Evolutionary conservation across 2,888 invertebrate genomes (phyloP).

Genomic region (Cephonodes hylas): DNA sequence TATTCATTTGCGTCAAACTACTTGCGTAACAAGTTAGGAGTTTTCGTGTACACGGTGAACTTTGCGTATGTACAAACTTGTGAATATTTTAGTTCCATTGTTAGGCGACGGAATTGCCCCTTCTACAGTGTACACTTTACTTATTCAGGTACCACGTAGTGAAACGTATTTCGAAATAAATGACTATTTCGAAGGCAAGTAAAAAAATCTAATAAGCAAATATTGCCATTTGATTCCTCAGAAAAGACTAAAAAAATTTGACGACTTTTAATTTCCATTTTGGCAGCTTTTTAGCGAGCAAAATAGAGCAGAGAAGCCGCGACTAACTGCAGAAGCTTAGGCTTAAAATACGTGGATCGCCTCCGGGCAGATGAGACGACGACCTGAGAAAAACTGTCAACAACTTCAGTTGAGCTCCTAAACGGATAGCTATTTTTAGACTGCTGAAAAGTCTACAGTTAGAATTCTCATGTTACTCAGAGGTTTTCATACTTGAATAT

Average conservation of each 20-base stretch:
- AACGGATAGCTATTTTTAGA: background rate
- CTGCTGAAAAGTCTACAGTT: background rate
- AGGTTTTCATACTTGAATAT: background rate
- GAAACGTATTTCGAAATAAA: constrained; percentile 1
- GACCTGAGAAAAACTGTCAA: background rate
- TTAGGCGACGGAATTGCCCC: constrained; percentile 18
- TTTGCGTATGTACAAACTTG: constrained; percentile 4
- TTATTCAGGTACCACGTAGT: background rate
- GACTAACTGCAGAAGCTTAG: background rate
- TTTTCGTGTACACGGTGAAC: background rate
- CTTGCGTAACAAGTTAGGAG: constrained; percentile 11
- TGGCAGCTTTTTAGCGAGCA: background rate
- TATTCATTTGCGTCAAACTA: constrained; percentile 10
- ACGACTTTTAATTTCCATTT: background rate
- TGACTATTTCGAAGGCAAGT: too few relatives aligned
- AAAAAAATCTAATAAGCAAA: too few relatives aligned
- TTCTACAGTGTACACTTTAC: background rate
- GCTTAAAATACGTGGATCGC: background rate
- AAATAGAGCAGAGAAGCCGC: background rate
- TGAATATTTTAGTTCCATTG: constrained; percentile 24
- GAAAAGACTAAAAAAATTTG: background rate
- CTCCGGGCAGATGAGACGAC: background rate
- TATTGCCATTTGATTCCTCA: too few relatives aligned
- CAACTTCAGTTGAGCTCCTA: background rate
- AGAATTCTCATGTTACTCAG: background rate